Conservation (phyloP, 2,113 vertebrate species). For the Enhydra lutris region DNA sequence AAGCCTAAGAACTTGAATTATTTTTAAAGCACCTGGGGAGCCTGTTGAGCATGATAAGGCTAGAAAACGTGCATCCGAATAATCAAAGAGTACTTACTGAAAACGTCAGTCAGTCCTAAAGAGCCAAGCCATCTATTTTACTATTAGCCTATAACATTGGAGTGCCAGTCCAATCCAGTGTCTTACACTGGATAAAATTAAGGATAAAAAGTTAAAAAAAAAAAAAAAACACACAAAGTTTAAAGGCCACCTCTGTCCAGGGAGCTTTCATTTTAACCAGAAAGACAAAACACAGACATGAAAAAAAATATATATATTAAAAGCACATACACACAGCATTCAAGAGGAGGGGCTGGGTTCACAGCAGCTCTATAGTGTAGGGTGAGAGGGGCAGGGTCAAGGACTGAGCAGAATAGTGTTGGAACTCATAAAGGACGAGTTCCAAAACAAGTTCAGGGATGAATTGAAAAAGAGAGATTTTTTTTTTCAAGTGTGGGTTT, state of each 20-base stretch:
- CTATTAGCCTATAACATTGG: neutral
- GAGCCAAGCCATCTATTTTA: neutral
- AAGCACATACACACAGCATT: neutral
- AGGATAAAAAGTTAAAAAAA: neutral
- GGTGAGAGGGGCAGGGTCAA: neutral
- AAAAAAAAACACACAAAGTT: neutral
- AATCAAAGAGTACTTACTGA: neutral
- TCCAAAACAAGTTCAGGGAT: neutral
- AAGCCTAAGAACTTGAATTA: neutral
- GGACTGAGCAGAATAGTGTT: neutral
- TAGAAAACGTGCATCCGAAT: neutral
- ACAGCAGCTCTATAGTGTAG: neutral
- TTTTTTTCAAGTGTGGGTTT: neutral
- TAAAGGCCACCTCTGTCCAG: neutral
- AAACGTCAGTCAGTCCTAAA: neutral
- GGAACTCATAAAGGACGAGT: neutral
- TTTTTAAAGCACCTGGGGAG: neutral
- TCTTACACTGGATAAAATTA: conserved; percentile 21
- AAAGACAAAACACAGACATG: conserved; percentile 1
- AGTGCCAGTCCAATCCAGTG: neutral
- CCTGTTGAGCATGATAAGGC: neutral
- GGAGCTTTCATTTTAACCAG: neutral
- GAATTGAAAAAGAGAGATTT: neutral
- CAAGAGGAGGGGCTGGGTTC: too few species aligned
- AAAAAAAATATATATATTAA: neutral